These are phyloP conservation scores for Notolabrus celidotus DNA, from an alignment of 2,797 vertebrate species.

Conservation along the genomic window DNA sequence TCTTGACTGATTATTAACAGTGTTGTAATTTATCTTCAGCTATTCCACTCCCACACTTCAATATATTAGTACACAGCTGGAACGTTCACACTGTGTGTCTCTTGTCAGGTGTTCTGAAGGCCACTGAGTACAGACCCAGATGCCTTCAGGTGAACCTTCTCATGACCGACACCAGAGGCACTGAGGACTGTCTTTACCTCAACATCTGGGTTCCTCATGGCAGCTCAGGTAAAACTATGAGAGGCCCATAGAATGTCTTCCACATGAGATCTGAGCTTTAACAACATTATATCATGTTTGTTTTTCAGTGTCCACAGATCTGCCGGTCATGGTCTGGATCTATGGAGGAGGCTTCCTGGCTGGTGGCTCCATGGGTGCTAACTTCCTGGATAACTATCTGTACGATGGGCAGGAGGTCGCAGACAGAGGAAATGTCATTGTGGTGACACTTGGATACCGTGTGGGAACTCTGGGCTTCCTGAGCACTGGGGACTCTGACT, in stretches of 20 bases:
- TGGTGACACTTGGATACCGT: conserved; percentile 93
- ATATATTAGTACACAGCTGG: too few relatives aligned
- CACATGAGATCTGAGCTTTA: neutral
- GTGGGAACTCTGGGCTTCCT: conserved; percentile 94
- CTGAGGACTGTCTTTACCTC: conserved; percentile 94
- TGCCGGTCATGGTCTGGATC: conserved; percentile 95
- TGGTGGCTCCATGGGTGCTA: conserved; percentile 88
- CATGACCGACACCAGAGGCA: conserved; percentile 81
- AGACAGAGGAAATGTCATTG: conserved; percentile 91
- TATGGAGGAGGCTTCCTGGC: conserved; percentile 90
- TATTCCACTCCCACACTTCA: too few relatives aligned
- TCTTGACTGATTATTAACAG: too few relatives aligned
- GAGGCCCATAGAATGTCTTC: neutral
- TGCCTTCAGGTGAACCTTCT: conserved; percentile 88
- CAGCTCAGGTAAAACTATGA: conserved; percentile 61
- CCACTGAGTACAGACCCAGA: conserved; percentile 79
- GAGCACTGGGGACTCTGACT: conserved; percentile 90
- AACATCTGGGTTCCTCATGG: conserved; percentile 96
- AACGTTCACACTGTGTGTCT: conserved; percentile 10
- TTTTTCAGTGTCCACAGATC: conserved; percentile 86
- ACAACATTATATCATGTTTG: neutral
- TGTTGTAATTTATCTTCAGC: too few relatives aligned
- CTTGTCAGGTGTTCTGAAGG: conserved; percentile 84
- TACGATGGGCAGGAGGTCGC: conserved; percentile 92
- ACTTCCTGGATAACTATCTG: conserved; percentile 90